phyloP scores from a whole-genome alignment of 2,888 invertebrate genomes.

The Suillia variegata region DNA sequence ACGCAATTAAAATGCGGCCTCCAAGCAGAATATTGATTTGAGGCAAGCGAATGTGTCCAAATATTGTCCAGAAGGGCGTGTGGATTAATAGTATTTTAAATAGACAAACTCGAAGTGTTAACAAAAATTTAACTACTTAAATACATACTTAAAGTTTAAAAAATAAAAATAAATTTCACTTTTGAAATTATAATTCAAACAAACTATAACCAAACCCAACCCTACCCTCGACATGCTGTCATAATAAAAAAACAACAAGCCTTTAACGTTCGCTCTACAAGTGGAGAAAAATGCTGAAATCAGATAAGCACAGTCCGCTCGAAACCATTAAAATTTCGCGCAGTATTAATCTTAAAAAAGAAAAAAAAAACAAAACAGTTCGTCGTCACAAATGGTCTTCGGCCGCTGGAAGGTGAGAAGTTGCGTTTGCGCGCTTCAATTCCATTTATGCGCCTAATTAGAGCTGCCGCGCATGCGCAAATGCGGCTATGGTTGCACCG shows the following conservation, averaged over 20 bases:
- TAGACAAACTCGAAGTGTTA: too few relatives aligned
- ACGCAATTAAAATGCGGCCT: slow-evolving; percentile 51
- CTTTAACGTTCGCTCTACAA: too few relatives aligned
- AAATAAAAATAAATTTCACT: too few relatives aligned
- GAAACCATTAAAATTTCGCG: slow-evolving; percentile 50
- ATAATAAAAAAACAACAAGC: slow-evolving; percentile 47
- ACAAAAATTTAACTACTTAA: too few relatives aligned
- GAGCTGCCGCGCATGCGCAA: slow-evolving; percentile 56
- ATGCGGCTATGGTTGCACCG: slow-evolving; percentile 20
- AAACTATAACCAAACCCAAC: too few relatives aligned
- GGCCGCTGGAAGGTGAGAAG: slow-evolving; percentile 45
- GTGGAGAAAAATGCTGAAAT: slow-evolving; percentile 30
- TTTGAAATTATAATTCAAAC: too few relatives aligned
- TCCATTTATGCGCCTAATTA: slow-evolving; percentile 60
- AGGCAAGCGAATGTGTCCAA: slow-evolving; percentile 2
- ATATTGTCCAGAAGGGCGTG: slow-evolving; percentile 9
- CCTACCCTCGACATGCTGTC: slow-evolving; percentile 9
- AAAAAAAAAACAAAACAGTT: too few relatives aligned
- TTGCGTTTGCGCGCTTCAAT: slow-evolving; percentile 51
- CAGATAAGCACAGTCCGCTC: slow-evolving; percentile 18
- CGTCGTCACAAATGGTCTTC: slow-evolving; percentile 1
- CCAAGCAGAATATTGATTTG: slow-evolving; percentile 28
- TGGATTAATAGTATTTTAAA: slow-evolving; percentile 9
- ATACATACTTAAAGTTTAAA: too few relatives aligned
- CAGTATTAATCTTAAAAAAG: slow-evolving; percentile 31